phyloP scores from a whole-genome alignment of 2,113 vertebrate species.

The Amblyopsis rosae region DNA sequence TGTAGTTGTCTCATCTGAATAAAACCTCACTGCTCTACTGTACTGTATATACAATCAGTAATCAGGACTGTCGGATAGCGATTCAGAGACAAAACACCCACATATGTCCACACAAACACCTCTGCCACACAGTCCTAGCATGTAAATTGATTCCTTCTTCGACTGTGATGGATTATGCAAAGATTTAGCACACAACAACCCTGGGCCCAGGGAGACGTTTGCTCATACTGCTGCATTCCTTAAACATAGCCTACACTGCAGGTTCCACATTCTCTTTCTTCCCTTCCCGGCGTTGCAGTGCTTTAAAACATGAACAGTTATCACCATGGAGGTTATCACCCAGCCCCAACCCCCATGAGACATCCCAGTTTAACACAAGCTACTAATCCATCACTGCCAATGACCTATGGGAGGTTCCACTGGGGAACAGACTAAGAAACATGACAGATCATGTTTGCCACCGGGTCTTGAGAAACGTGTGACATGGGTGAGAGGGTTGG shows the following conservation, averaged over 20 bases:
- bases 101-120: too few species aligned
- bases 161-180: slow-evolving; percentile 60
- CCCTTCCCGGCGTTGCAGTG: slow-evolving; percentile 61
- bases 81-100: too few species aligned
- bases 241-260: slow-evolving; percentile 9
- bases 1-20: background rate
- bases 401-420: slow-evolving; percentile 56
- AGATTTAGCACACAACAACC: slow-evolving; percentile 59
- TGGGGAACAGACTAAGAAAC: slow-evolving; percentile 42
- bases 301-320: slow-evolving; percentile 63
- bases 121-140: slow-evolving; percentile 29
- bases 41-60: background rate
- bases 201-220: slow-evolving; percentile 56
- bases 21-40: background rate
- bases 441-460: slow-evolving; percentile 31
- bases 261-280: slow-evolving; percentile 48
- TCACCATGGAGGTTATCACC: slow-evolving; percentile 54
- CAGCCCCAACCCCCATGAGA: background rate
- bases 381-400: slow-evolving; percentile 55
- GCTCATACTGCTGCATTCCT: slow-evolving; percentile 54
- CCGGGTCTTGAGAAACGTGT: slow-evolving; percentile 26
- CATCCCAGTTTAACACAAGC: slow-evolving; percentile 23
- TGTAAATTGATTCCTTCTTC: slow-evolving; percentile 44
- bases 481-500: slow-evolving; percentile 16
- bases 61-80: background rate